These are phyloP conservation scores for Disparrhopalites patrizii DNA, from an alignment of 2,888 invertebrate genomes.

Conservation along the genomic window DNA sequence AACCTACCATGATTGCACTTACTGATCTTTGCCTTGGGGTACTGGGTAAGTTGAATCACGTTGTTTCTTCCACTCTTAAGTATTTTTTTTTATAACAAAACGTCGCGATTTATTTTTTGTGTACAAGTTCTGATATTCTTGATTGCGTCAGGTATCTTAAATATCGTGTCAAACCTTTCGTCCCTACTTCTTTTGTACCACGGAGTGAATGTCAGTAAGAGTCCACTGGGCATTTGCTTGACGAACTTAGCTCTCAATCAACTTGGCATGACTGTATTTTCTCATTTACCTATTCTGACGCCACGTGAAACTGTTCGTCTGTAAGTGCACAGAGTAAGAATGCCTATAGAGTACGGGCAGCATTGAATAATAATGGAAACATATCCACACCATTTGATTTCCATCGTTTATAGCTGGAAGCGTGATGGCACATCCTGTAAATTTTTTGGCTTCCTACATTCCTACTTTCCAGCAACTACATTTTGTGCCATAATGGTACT, in stretches of 20 bases:
- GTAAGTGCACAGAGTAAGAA: no score
- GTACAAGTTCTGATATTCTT: no score
- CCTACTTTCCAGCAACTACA: constrained; percentile 59
- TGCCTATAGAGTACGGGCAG: no score
- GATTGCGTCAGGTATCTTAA: not conserved
- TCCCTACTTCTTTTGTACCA: constrained; percentile 7
- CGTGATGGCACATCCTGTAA: constrained; percentile 58
- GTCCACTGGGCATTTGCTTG: constrained; percentile 10
- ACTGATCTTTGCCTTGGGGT: not conserved
- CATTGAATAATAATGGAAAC: no score
- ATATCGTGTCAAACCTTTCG: not conserved
- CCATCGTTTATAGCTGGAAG: constrained; percentile 59
- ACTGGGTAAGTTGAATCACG: not conserved
- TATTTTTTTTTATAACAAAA: constrained; percentile 5
- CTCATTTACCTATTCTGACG: constrained; percentile 7
- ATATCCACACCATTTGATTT: no score
- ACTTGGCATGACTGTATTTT: constrained; percentile 10
- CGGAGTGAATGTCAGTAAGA: constrained; percentile 3
- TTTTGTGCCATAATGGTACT: constrained; percentile 56
- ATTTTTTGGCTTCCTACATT: constrained; percentile 58
- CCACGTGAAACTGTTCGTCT: constrained; percentile 11
- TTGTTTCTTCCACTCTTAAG: not conserved
- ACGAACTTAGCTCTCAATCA: constrained; percentile 22
- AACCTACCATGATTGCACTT: not conserved
- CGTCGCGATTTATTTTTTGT: not conserved